phyloP scores from a whole-genome alignment of 2,888 invertebrate species.

The Lypha dubia region DNA sequence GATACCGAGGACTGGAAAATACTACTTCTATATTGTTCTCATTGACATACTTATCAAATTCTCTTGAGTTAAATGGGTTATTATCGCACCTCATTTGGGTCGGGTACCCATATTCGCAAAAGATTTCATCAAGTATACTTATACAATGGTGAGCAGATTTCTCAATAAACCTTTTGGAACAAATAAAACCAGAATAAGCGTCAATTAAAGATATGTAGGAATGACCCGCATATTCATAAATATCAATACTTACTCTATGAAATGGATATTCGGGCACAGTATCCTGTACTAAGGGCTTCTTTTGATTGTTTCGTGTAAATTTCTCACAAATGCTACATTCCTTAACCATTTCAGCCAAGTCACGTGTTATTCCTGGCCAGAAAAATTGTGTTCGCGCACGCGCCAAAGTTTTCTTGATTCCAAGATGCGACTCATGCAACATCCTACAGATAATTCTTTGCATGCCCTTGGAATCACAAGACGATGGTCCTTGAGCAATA shows the following conservation, averaged over 20 bases:
- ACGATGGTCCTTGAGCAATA: constrained; percentile 55
- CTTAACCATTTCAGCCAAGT: constrained; percentile 45
- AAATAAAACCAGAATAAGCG: constrained; percentile 54
- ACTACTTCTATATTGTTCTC: constrained; percentile 67
- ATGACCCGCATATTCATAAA: constrained; percentile 55
- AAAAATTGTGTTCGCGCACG: constrained; percentile 46
- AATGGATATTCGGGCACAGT: constrained; percentile 45
- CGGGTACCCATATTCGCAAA: constrained; percentile 35
- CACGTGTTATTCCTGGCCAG: constrained; percentile 60
- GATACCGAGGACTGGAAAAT: constrained; percentile 61
- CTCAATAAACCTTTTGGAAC: background rate
- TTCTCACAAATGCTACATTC: constrained; percentile 60
- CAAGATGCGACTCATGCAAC: constrained; percentile 66
- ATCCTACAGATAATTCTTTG: constrained; percentile 37
- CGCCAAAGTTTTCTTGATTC: constrained; percentile 59
- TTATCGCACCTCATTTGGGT: constrained; percentile 27
- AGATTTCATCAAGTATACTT: background rate
- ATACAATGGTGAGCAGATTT: constrained; percentile 12
- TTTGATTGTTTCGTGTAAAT: constrained; percentile 64
- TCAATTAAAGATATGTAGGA: constrained; percentile 43
- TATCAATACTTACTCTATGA: constrained; percentile 33
- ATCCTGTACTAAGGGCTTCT: constrained; percentile 60
- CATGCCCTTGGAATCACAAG: constrained; percentile 56
- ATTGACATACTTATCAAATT: constrained; percentile 29
- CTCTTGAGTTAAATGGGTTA: constrained; percentile 29